These are phyloP conservation scores for Thunnus maccoyii DNA, from an alignment of 2,113 vertebrate species.

Conservation along the genomic window DNA sequence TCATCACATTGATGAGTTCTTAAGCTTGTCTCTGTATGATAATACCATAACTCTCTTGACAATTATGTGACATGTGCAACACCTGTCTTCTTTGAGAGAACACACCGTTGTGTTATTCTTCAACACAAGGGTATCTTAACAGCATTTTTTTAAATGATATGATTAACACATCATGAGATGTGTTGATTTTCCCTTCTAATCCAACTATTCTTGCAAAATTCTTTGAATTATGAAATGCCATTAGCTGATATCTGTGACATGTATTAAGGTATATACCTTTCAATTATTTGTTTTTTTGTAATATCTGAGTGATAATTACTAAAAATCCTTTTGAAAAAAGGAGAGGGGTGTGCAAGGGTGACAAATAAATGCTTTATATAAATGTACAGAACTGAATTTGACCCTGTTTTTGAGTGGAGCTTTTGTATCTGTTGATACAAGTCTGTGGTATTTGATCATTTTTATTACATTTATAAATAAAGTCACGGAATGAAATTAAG, in stretches of 20 bases:
- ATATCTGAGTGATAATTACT: too few relatives aligned
- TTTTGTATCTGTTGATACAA: not conserved
- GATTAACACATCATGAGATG: not conserved
- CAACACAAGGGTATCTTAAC: not conserved
- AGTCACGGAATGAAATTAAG: not conserved
- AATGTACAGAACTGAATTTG: not conserved
- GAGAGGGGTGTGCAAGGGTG: too few relatives aligned
- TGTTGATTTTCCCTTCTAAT: not conserved
- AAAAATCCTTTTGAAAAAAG: not conserved
- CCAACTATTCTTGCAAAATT: not conserved
- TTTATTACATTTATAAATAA: not conserved
- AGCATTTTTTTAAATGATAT: not conserved
- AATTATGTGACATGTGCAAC: not conserved
- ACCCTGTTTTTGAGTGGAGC: not conserved
- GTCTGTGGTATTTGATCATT: constrained; percentile 13
- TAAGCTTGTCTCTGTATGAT: not conserved
- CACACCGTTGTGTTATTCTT: not conserved
- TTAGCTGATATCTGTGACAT: not conserved
- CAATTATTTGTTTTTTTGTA: not conserved
- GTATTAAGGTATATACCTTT: not conserved
- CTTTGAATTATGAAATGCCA: not conserved
- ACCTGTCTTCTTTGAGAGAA: too few relatives aligned
- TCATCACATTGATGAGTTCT: constrained; percentile 1
- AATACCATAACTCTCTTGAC: not conserved
- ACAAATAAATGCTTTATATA: not conserved